A percentile compares a stretch with the other conserved stretches of the same genome.
Conservation (phyloP, 64 coral and sea anemone genomes). For the Stichodactyla helianthus region DNA sequence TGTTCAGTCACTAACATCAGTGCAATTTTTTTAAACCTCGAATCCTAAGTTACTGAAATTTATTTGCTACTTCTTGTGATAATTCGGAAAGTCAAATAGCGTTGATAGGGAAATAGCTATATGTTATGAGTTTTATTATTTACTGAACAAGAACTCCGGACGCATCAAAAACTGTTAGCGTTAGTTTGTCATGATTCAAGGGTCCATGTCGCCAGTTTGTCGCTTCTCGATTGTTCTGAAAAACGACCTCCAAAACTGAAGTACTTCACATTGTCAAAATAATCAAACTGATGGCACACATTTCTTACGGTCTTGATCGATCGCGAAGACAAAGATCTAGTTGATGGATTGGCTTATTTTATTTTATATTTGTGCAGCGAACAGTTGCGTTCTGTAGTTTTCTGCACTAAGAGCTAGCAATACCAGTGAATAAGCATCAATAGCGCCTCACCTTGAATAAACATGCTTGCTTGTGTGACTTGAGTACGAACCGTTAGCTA, state of each 20-base stretch:
- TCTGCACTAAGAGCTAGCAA: background rate
- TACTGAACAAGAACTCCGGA: background rate
- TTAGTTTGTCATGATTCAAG: background rate
- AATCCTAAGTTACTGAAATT: too few relatives aligned
- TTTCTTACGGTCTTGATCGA: background rate
- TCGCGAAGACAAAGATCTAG: background rate
- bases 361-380: conserved; percentile 1
- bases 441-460: conserved; percentile 2
- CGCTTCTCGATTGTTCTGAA: background rate
- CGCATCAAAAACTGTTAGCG: background rate
- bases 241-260: background rate
- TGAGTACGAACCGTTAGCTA: background rate
- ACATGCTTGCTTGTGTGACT: background rate
- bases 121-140: too few relatives aligned
- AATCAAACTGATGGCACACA: background rate
- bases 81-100: background rate
- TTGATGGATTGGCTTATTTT: background rate
- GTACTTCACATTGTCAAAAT: background rate
- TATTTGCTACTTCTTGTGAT: too few relatives aligned
- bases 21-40: too few relatives aligned
- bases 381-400: background rate
- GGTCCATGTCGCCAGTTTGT: background rate
- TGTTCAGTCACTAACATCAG: too few relatives aligned
- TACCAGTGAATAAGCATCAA: background rate
- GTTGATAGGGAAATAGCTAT: background rate